Percentiles rank a stretch among this genome's conserved stretches.
Evolutionary conservation across 2,888 invertebrate species (phyloP).

Genomic region (Drosophila mayaguana): DNA sequence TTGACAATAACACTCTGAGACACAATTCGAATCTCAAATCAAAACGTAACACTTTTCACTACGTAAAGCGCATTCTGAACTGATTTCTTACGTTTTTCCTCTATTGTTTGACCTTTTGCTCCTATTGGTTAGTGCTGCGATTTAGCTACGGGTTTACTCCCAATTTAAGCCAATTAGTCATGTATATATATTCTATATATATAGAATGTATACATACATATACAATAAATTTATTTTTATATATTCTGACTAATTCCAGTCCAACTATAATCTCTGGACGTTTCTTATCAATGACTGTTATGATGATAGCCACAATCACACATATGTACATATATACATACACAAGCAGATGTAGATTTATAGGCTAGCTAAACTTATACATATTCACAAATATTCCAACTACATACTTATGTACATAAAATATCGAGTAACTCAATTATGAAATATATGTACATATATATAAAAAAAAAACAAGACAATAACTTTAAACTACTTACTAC

Average conservation of each 20-base stretch:
- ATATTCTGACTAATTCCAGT: not conserved
- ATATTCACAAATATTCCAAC: not conserved
- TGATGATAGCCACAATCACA: slow-evolving; percentile 2
- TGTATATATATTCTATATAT: not conserved
- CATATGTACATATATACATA: not conserved
- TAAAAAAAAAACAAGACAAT: not conserved
- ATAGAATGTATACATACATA: not conserved
- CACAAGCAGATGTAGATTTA: not conserved
- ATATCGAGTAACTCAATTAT: slow-evolving; percentile 7
- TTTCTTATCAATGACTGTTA: slow-evolving; percentile 3
- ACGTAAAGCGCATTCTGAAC: not conserved
- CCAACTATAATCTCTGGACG: not conserved
- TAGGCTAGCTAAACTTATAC: not conserved
- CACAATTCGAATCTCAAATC: not conserved
- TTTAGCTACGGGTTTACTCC: slow-evolving; percentile 1
- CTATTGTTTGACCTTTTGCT: slow-evolving; percentile 4
- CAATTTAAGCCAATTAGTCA: slow-evolving; percentile 14
- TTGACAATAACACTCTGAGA: not conserved
- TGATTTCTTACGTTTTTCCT: slow-evolving; percentile 7
- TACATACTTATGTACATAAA: not conserved
- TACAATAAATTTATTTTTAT: not conserved
- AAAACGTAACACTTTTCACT: not conserved
- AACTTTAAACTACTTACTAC: slow-evolving; percentile 31
- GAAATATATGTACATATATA: not conserved
- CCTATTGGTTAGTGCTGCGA: slow-evolving; percentile 6